Percentiles rank a stretch among this genome's conserved stretches.
Evolutionary conservation across 2,113 vertebrate species (phyloP).

Genomic region (Ceyx margarethae): DNA sequence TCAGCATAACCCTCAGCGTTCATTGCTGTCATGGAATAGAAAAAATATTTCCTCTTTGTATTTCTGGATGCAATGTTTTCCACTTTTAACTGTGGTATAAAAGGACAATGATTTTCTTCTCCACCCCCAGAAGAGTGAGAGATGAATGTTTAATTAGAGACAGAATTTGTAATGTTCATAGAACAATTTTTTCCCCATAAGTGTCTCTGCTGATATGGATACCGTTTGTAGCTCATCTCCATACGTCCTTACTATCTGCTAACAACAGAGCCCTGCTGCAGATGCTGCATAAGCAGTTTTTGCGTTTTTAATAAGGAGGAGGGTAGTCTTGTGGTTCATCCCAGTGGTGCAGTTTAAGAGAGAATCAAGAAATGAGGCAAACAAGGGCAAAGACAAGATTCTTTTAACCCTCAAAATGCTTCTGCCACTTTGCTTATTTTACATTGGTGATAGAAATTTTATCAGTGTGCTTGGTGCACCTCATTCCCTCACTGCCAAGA

Average conservation of each 20-base stretch:
- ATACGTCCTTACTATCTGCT: slow-evolving; percentile 56
- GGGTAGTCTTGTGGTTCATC: slow-evolving; percentile 64
- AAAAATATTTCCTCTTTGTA: slow-evolving; percentile 55
- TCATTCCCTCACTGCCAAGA: not conserved
- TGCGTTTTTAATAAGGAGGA: slow-evolving; percentile 73
- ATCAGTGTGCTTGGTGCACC: not conserved
- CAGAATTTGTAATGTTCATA: slow-evolving; percentile 54
- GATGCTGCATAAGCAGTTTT: slow-evolving; percentile 84
- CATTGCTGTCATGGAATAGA: slow-evolving; percentile 52
- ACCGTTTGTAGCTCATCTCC: slow-evolving; percentile 48
- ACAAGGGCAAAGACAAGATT: slow-evolving; percentile 34
- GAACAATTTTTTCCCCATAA: slow-evolving; percentile 51
- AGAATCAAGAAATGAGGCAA: slow-evolving; percentile 58
- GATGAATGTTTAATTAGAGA: slow-evolving; percentile 62
- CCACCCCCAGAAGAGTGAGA: slow-evolving; percentile 38
- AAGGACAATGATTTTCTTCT: slow-evolving; percentile 56
- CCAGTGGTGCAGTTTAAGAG: slow-evolving; percentile 70
- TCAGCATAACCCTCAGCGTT: slow-evolving; percentile 34
- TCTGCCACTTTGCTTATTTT: not conserved
- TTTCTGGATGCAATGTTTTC: slow-evolving; percentile 60
- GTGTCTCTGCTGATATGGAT: slow-evolving; percentile 14
- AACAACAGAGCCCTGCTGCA: slow-evolving; percentile 64
- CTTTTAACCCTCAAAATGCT: slow-evolving; percentile 59
- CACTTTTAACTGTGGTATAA: slow-evolving; percentile 55
- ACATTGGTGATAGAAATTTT: not conserved